These are phyloP conservation scores for Harpalus rufipes DNA, from an alignment of 2,888 invertebrate species.

Conservation along the genomic window DNA sequence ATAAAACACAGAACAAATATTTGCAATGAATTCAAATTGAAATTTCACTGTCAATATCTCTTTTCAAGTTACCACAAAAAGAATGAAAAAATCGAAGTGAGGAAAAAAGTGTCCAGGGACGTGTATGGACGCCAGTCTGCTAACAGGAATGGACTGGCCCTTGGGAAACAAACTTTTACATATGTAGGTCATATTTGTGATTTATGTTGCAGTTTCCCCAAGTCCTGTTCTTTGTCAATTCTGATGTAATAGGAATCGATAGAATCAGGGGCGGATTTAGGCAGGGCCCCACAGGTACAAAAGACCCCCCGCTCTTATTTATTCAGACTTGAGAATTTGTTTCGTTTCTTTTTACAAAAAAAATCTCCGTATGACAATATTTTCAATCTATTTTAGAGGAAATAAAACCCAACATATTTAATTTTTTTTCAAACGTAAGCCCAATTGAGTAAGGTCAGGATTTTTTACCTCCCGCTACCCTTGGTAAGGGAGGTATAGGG, in stretches of 20 bases:
- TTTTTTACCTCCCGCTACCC: too few species aligned
- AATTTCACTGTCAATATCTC: not conserved
- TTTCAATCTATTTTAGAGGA: too few species aligned
- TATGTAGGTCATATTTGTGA: constrained; percentile 45
- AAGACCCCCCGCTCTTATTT: too few species aligned
- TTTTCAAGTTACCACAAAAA: not conserved
- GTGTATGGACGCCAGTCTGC: constrained; percentile 4
- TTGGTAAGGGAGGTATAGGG: too few species aligned
- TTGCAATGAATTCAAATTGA: not conserved
- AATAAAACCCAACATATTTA: too few species aligned
- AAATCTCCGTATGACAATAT: too few species aligned
- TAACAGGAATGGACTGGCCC: constrained; percentile 16
- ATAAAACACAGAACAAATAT: not conserved
- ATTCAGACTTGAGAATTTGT: too few species aligned
- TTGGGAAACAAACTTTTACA: constrained; percentile 32
- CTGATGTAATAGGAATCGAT: not conserved
- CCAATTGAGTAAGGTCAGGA: too few species aligned
- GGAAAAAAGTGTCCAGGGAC: constrained; percentile 18
- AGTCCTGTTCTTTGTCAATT: not conserved
- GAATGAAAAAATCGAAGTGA: constrained; percentile 8
- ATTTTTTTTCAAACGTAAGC: too few species aligned
- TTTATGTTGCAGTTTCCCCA: constrained; percentile 18
- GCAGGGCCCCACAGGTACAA: too few species aligned
- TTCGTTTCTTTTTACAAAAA: too few species aligned
- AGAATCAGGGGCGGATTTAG: too few species aligned